Evolutionary conservation across 23 tunicate genomes (phyloP).

Genomic region (Diplosoma virens): DNA sequence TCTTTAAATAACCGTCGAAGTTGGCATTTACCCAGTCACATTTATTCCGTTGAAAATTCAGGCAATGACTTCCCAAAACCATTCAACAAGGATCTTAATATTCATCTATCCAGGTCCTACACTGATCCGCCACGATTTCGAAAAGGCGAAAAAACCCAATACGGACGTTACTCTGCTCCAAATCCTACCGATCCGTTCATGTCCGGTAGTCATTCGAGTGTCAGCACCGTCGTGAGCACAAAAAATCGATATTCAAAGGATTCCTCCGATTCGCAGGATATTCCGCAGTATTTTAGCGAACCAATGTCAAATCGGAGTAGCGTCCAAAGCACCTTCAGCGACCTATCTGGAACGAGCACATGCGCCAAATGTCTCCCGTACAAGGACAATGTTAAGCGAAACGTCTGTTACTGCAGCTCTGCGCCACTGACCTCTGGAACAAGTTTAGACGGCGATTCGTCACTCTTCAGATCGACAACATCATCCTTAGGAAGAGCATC

Average conservation of each 20-base stretch:
- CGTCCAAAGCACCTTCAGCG: background rate
- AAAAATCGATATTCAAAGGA: background rate
- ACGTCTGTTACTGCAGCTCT: background rate
- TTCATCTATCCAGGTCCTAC: background rate
- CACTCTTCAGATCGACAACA: background rate
- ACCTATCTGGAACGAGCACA: background rate
- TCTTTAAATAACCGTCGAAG: slow-evolving; percentile 11
- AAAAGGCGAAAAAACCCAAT: background rate
- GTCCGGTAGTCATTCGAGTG: background rate
- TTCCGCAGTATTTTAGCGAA: background rate
- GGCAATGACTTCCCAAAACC: too few relatives aligned
- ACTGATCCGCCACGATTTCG: background rate
- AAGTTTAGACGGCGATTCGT: background rate
- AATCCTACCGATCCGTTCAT: background rate
- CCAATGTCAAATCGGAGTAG: background rate
- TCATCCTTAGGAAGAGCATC: background rate
- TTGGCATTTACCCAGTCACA: slow-evolving; percentile 6
- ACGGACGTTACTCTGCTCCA: background rate
- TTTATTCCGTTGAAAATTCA: background rate
- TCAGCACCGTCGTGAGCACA: background rate
- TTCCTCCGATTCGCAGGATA: too few relatives aligned
- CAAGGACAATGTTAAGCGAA: background rate
- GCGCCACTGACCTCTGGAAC: background rate
- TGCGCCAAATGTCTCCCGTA: background rate
- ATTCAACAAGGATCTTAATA: background rate